These are phyloP conservation scores for Ephestia elutella DNA, from an alignment of 1,140 invertebrate genomes.

Conservation along the genomic window DNA sequence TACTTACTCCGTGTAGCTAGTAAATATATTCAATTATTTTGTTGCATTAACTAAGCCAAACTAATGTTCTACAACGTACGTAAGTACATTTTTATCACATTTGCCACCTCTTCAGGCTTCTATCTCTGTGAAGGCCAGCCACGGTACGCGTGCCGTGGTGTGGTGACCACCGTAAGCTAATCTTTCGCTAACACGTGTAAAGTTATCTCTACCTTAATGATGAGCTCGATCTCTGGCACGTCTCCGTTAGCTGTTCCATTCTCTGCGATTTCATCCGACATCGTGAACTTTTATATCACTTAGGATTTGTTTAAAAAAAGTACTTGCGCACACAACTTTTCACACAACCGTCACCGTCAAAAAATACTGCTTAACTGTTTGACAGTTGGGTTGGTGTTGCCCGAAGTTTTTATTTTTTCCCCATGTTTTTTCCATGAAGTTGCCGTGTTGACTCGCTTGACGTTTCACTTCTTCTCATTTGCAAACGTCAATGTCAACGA, in stretches of 20 bases:
- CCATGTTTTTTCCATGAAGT: no score
- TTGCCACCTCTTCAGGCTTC: slow-evolving; percentile 52
- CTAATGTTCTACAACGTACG: slow-evolving; percentile 6
- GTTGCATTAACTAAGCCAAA: background rate
- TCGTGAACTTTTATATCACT: slow-evolving; percentile 61
- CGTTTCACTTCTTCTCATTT: no score
- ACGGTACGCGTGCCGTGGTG: slow-evolving; percentile 38
- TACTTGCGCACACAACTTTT: slow-evolving; percentile 42
- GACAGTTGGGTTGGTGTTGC: no score
- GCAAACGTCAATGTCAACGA: no score
- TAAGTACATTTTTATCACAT: slow-evolving; percentile 17
- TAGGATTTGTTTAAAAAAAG: slow-evolving; percentile 42
- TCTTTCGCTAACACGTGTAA: slow-evolving; percentile 45
- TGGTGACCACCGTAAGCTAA: slow-evolving; percentile 41
- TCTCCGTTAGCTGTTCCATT: slow-evolving; percentile 80
- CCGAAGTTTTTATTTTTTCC: no score
- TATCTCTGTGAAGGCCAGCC: slow-evolving; percentile 34
- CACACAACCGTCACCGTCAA: slow-evolving; percentile 55
- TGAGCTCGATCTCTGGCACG: slow-evolving; percentile 86
- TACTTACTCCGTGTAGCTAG: background rate
- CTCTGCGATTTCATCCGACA: slow-evolving; percentile 74
- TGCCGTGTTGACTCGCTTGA: no score
- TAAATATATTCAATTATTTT: slow-evolving; percentile 6
- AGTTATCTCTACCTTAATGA: slow-evolving; percentile 80
- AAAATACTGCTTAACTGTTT: slow-evolving; percentile 49